phyloP scores from a whole-genome alignment of 2,113 vertebrate genomes.

The Cacatua alba region DNA sequence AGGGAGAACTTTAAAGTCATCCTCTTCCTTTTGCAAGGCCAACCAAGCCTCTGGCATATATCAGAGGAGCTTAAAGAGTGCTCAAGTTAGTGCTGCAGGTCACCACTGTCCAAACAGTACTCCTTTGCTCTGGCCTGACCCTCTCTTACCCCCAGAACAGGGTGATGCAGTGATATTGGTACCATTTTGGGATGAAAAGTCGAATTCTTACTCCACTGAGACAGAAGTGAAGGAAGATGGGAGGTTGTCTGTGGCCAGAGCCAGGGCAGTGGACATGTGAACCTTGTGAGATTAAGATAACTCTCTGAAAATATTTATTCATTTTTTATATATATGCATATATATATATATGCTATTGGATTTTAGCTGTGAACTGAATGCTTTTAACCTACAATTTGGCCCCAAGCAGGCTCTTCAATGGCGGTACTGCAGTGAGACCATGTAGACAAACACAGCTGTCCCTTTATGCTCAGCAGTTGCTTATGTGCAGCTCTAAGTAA shows the following conservation, averaged over 20 bases:
- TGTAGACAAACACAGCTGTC: background rate
- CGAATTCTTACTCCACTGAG: background rate
- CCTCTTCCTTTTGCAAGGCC: background rate
- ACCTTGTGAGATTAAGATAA: background rate
- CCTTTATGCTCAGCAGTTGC: background rate
- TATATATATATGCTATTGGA: accelerated
- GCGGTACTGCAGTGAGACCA: background rate
- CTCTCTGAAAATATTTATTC: background rate
- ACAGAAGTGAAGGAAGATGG: background rate
- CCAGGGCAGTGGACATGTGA: background rate
- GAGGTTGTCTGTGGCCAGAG: background rate
- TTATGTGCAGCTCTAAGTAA: background rate
- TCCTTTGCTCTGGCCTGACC: background rate
- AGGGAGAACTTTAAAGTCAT: background rate
- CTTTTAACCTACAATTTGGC: background rate
- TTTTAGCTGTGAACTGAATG: background rate
- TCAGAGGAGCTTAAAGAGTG: background rate
- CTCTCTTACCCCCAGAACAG: background rate
- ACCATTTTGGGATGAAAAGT: background rate
- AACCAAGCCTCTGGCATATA: background rate
- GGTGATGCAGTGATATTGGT: background rate
- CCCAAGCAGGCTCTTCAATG: background rate
- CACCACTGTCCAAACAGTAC: accelerated
- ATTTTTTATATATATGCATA: too few relatives aligned
- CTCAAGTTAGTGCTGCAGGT: background rate